These are phyloP conservation scores for Pristionchus japonicus DNA, from an alignment of 2,888 invertebrate species.

Conservation along the genomic window DNA sequence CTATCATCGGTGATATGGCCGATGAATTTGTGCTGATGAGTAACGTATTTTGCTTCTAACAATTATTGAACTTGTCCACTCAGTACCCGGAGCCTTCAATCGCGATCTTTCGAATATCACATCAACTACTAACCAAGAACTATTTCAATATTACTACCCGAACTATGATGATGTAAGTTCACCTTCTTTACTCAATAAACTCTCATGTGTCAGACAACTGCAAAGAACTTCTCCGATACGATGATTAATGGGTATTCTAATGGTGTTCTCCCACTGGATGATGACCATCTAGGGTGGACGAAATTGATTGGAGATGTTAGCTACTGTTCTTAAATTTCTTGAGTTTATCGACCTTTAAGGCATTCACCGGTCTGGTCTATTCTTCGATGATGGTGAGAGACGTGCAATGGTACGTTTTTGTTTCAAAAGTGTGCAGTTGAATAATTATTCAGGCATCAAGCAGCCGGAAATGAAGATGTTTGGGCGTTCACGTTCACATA, in stretches of 20 bases:
- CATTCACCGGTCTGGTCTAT: neutral
- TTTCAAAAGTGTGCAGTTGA: neutral
- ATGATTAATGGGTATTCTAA: neutral
- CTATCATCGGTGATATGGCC: neutral
- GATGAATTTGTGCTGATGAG: neutral
- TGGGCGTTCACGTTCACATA: neutral
- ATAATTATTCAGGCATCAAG: neutral
- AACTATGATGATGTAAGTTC: neutral
- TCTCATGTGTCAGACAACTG: neutral
- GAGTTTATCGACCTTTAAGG: too few species aligned
- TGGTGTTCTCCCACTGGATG: neutral
- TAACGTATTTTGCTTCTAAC: neutral
- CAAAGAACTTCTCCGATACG: neutral
- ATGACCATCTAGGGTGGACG: conserved; percentile 12
- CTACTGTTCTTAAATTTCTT: too few species aligned
- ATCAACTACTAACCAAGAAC: neutral
- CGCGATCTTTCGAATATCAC: neutral
- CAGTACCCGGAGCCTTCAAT: neutral
- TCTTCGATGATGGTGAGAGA: neutral
- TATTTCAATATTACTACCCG: neutral
- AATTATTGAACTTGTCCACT: neutral
- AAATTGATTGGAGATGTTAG: neutral
- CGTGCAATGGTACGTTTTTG: neutral
- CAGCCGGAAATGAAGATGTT: neutral
- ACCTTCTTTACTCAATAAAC: neutral